A percentile compares a stretch with the other conserved stretches of the same genome.
Conservation (phyloP, 2,888 invertebrate species). For the Eupithecia dodoneata region DNA sequence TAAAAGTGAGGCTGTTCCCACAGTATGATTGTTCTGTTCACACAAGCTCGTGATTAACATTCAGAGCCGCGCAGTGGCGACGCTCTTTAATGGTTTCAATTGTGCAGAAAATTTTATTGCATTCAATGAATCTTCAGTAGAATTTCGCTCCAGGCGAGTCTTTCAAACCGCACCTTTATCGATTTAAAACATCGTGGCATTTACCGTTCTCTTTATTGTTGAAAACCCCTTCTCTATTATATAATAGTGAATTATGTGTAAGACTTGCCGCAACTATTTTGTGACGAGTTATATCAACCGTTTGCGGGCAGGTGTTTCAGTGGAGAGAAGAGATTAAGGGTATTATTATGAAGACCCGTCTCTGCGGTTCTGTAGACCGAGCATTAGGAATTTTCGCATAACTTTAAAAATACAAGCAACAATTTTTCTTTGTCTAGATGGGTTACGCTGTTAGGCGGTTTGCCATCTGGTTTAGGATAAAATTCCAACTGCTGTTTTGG, state of each 20-base stretch:
- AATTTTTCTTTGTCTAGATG: conserved; percentile 20
- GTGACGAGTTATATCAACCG: conserved; percentile 37
- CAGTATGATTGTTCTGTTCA: conserved; percentile 80
- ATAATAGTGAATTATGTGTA: conserved; percentile 7
- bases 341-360: conserved; percentile 50
- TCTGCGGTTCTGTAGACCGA: conserved; percentile 29
- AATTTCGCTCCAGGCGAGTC: conserved; percentile 61
- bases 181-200: conserved; percentile 50
- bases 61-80: conserved; percentile 67
- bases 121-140: conserved; percentile 73
- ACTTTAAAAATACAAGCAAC: conserved; percentile 29
- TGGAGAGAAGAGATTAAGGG: conserved; percentile 56
- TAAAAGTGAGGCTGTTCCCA: conserved; percentile 65
- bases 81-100: conserved; percentile 81
- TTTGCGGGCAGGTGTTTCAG: conserved; percentile 47
- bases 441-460: conserved; percentile 3
- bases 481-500: conserved; percentile 17
- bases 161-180: conserved; percentile 67
- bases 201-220: conserved; percentile 25
- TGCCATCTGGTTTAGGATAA: conserved; percentile 24
- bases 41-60: conserved; percentile 78
- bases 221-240: neutral
- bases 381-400: conserved; percentile 30
- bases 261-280: conserved; percentile 40
- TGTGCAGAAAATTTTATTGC: conserved; percentile 83